These are phyloP conservation scores for Hetaerina titia DNA, from an alignment of 2,888 invertebrate genomes.

Conservation along the genomic window DNA sequence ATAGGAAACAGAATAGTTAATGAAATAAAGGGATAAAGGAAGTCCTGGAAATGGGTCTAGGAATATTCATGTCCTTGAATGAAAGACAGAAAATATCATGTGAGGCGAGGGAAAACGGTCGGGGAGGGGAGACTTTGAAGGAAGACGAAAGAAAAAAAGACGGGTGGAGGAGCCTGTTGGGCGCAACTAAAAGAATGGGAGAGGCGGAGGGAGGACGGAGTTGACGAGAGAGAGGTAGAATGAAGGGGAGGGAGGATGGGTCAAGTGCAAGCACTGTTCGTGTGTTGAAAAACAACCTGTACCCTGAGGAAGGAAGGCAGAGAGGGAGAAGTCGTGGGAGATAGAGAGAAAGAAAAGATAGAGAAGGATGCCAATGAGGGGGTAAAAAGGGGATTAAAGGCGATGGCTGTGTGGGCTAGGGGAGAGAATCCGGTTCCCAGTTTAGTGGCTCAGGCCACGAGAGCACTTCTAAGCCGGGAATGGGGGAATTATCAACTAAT, in stretches of 20 bases:
- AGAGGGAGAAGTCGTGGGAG: background rate
- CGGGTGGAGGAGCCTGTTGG: background rate
- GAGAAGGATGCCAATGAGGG: background rate
- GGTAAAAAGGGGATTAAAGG: background rate
- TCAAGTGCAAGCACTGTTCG: background rate
- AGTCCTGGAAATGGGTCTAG: too few relatives aligned
- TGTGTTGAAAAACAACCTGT: background rate
- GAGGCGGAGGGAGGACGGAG: background rate
- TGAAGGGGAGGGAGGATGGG: background rate
- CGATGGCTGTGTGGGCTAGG: background rate
- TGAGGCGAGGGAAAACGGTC: background rate
- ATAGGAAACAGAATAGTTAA: too few relatives aligned
- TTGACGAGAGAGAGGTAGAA: background rate
- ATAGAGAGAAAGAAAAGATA: background rate
- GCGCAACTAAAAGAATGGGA: too few relatives aligned
- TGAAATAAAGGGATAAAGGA: too few relatives aligned
- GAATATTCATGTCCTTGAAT: too few relatives aligned
- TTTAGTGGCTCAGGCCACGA: background rate
- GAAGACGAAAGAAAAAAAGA: background rate
- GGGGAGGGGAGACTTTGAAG: background rate
- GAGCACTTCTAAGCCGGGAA: background rate
- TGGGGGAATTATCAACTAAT: conserved; percentile 10
- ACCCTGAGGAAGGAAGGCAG: background rate
- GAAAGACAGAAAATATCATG: background rate
- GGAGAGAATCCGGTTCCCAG: background rate